Base-by-base conservation (phyloP, 2,113 vertebrate species). In the Daboia siamensis region DNA sequence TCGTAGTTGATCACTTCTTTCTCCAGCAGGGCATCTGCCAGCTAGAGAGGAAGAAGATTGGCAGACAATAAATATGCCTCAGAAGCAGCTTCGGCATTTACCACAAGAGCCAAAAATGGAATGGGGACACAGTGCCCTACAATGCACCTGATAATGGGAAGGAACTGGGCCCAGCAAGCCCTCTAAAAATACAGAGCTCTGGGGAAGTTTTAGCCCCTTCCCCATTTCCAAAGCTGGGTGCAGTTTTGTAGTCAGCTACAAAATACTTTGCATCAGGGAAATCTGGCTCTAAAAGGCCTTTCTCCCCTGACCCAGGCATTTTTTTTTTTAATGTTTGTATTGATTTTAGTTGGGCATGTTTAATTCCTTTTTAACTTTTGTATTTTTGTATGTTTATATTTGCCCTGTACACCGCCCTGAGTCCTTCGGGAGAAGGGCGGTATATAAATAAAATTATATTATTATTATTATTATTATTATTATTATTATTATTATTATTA, bases 1-100 rank as follows among this genome's bases (percentile, higher is more conserved):
- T 98, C 98, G 0, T 99, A 99, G 96, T 99, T 99, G 74, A 99
- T 98, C 94, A 99, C 99, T 95, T 99, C 99, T 29, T 98, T 98
- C 95, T 99, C 99, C 95, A 99, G 95, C 87, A 99, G 98, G 0
- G 98, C 97, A 1, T 96, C 97, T 15, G 99, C 99, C 97, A 99
- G 96, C 99, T 99, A 90, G 89, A 94, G 93, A 85, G 17, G 87
- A 39, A 23, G 87, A 39, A 23, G 57, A 54, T 91, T 33, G 48
- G 56, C 55, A 69, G 69, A n/a, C 6, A 5, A n/a, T 46, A 29
- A 89, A 59, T 11, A 11, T 10, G 4, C 13, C 51, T 55, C 7
- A 9, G 33, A 91, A 52, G 54, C 94, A 93, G 55, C 0, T 57
- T 5, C 2, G 3, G 6, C 48, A 55, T n/a, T 21, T 24, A 1